These are phyloP conservation scores for Hypothenemus hampei DNA, from an alignment of 1,140 invertebrate species.

Conservation along the genomic window DNA sequence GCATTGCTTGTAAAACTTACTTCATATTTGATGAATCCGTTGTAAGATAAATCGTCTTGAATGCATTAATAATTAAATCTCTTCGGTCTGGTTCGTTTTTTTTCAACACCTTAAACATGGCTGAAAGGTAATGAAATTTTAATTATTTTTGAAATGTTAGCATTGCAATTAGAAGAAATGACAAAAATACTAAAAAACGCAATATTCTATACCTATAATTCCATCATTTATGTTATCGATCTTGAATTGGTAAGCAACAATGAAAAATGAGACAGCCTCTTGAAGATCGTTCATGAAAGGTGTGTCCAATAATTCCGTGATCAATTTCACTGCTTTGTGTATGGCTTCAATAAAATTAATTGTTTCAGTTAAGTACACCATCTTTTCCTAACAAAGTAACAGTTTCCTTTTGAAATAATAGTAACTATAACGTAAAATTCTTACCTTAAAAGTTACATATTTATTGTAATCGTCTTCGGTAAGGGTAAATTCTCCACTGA, in stretches of 20 bases:
- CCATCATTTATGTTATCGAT: constrained; percentile 36
- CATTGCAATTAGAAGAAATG: too few species aligned
- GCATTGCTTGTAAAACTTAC: constrained; percentile 28
- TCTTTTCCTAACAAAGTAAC: constrained; percentile 10
- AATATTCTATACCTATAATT: constrained; percentile 31
- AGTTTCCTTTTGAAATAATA: too few species aligned
- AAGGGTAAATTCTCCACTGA: constrained; percentile 8
- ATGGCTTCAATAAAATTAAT: constrained; percentile 35
- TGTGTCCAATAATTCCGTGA: constrained; percentile 36
- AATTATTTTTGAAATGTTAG: too few species aligned
- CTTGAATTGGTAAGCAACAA: constrained; percentile 38
- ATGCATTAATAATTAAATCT: constrained; percentile 35
- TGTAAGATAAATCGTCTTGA: constrained; percentile 38
- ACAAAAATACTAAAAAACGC: too few species aligned
- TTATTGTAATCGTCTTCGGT: constrained; percentile 30
- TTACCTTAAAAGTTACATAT: constrained; percentile 24
- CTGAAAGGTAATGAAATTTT: too few species aligned
- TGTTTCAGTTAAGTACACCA: constrained; percentile 31
- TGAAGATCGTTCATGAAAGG: constrained; percentile 38
- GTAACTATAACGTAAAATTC: neutral
- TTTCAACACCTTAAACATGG: constrained; percentile 39
- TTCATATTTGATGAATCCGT: constrained; percentile 34
- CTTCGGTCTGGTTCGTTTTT: constrained; percentile 39
- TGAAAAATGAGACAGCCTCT: constrained; percentile 40
- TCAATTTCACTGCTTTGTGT: constrained; percentile 29